Conservation (phyloP, 2,113 vertebrate genomes). For the Sceloporus tristichus region DNA sequence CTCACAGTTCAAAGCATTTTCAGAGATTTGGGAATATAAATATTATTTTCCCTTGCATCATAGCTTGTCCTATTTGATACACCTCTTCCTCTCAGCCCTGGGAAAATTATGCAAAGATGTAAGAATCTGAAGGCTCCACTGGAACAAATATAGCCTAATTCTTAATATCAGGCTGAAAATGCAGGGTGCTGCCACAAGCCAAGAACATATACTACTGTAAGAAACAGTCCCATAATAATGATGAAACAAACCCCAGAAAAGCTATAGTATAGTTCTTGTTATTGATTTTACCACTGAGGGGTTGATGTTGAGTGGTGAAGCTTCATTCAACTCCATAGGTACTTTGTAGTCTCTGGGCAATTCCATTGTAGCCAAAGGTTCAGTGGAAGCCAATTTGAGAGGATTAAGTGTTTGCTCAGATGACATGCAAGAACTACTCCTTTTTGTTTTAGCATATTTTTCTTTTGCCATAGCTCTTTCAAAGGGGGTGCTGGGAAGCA, state of each 20-base stretch:
- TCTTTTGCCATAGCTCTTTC: constrained; percentile 48
- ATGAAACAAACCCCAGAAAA: background rate
- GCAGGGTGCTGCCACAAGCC: too few relatives aligned
- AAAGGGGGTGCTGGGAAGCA: background rate
- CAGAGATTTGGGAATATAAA: too few relatives aligned
- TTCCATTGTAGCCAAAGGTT: background rate
- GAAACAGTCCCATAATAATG: background rate
- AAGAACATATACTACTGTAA: background rate
- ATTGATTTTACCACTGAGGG: constrained; percentile 61
- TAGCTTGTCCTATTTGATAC: background rate
- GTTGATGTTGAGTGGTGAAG: constrained; percentile 38
- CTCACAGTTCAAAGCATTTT: too few relatives aligned
- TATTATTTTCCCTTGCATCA: background rate
- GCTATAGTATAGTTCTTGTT: background rate
- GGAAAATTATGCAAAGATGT: background rate
- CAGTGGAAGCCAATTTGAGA: background rate
- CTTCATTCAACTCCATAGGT: constrained; percentile 26
- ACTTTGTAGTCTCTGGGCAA: constrained; percentile 28
- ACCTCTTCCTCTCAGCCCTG: background rate
- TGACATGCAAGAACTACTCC: background rate
- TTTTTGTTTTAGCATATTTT: background rate
- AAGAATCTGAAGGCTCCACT: background rate
- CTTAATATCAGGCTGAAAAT: background rate
- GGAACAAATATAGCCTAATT: background rate
- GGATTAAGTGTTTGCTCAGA: constrained; percentile 31